Percentiles rank a stretch among this genome's conserved stretches.
These are phyloP conservation scores for Gastracanthus pulcherrimus DNA, from an alignment of 2,888 invertebrate species.

Conservation along the genomic window DNA sequence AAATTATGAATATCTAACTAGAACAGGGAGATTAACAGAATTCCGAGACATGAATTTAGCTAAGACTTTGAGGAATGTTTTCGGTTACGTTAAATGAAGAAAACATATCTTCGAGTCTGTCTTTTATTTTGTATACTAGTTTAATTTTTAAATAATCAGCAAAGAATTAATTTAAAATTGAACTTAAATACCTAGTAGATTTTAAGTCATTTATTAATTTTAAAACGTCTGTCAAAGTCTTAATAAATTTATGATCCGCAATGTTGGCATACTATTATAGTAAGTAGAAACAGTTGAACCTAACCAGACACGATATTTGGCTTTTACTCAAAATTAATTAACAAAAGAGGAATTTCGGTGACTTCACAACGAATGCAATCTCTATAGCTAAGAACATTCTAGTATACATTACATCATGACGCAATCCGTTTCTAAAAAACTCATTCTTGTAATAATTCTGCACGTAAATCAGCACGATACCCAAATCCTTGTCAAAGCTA, in stretches of 20 bases:
- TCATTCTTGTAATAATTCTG: slow-evolving; percentile 47
- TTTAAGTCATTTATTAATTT: not conserved
- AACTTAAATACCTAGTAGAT: not conserved
- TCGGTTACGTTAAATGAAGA: too few species aligned
- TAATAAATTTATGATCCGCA: not conserved
- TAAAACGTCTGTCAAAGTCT: not conserved
- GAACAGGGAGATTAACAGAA: too few species aligned
- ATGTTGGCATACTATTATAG: not conserved
- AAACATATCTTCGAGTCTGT: not conserved
- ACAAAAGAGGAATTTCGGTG: too few species aligned
- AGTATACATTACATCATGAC: slow-evolving; percentile 31
- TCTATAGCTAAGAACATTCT: too few species aligned
- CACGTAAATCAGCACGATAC: slow-evolving; percentile 37
- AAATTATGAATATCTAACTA: too few species aligned
- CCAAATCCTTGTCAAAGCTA: slow-evolving; percentile 25
- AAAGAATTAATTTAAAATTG: not conserved
- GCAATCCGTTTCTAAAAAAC: not conserved
- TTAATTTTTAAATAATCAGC: not conserved
- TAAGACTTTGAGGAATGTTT: too few species aligned
- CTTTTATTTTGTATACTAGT: not conserved
- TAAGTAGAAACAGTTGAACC: too few species aligned
- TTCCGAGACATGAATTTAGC: too few species aligned
- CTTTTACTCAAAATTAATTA: too few species aligned
- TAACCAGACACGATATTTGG: too few species aligned
- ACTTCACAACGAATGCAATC: not conserved